Evolutionary conservation across 2,888 invertebrate species (phyloP).

Genomic region (Hypolimnas misippus): DNA sequence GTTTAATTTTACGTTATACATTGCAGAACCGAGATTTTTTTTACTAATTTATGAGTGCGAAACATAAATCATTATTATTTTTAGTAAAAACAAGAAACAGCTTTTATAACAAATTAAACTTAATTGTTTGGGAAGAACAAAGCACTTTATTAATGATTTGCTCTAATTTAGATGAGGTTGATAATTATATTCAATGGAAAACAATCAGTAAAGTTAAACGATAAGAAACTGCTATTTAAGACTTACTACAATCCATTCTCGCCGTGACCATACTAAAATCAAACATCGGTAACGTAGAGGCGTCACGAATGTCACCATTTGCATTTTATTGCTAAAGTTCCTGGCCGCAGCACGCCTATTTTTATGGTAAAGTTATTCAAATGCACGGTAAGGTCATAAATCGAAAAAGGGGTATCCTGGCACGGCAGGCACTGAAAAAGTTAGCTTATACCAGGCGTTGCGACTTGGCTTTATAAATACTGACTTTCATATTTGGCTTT

Average conservation of each 20-base stretch:
- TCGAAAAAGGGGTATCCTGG: slow-evolving; percentile 74
- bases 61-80: background rate
- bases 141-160: too few species aligned
- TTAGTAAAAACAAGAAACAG: background rate
- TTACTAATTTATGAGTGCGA: background rate
- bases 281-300: slow-evolving; percentile 37
- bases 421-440: slow-evolving; percentile 66
- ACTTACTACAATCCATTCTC: background rate
- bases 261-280: slow-evolving; percentile 7
- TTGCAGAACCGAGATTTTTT: background rate
- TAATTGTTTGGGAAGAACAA: too few species aligned
- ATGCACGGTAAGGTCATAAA: slow-evolving; percentile 78
- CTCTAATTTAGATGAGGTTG: too few species aligned
- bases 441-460: slow-evolving; percentile 41
- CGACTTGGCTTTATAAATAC: slow-evolving; percentile 19
- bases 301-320: slow-evolving; percentile 74
- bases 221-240: too few species aligned
- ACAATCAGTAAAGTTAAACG: too few species aligned
- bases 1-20: slow-evolving; percentile 18
- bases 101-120: too few species aligned
- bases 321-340: slow-evolving; percentile 82
- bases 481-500: slow-evolving; percentile 21
- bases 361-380: slow-evolving; percentile 82
- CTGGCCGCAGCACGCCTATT: slow-evolving; percentile 76
- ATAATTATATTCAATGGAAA: too few species aligned